Percentiles rank a stretch among this genome's conserved stretches.
phyloP scores from a whole-genome alignment of 2,888 invertebrate genomes.

The Eurytoma adleriae region DNA sequence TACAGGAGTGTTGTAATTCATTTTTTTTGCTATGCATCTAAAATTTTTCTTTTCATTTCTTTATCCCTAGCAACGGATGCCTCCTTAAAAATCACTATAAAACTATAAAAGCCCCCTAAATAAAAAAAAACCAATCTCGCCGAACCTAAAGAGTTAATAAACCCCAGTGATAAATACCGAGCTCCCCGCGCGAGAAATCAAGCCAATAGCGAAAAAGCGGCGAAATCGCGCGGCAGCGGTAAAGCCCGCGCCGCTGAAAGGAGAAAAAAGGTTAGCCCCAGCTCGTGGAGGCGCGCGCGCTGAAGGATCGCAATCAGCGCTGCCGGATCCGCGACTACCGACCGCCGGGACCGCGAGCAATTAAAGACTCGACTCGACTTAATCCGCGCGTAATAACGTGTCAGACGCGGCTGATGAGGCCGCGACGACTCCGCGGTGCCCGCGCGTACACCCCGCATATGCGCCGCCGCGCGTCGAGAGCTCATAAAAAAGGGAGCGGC shows the following conservation, averaged over 20 bases:
- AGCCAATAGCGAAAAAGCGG: slow-evolving; percentile 17
- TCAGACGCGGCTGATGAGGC: slow-evolving; percentile 59
- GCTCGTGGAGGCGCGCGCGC: slow-evolving; percentile 50
- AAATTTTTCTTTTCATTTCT: too few relatives aligned
- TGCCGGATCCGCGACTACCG: too few relatives aligned
- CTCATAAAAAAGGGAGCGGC: background rate
- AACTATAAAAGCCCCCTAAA: too few relatives aligned
- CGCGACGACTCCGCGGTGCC: slow-evolving; percentile 53
- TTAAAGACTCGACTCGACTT: slow-evolving; percentile 60
- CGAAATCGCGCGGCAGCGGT: slow-evolving; percentile 5
- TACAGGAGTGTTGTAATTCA: too few relatives aligned
- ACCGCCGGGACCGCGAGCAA: slow-evolving; percentile 57
- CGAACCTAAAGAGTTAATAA: too few relatives aligned
- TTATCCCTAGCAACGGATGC: too few relatives aligned
- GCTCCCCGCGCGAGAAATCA: slow-evolving; percentile 15
- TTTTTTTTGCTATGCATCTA: too few relatives aligned
- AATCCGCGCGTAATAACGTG: slow-evolving; percentile 64
- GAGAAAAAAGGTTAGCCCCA: background rate
- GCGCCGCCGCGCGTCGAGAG: background rate
- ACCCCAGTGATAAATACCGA: too few relatives aligned
- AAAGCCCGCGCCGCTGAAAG: background rate
- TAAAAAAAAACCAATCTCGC: background rate
- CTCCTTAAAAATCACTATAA: too few relatives aligned
- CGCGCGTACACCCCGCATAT: background rate
- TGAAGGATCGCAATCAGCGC: slow-evolving; percentile 61